Base-by-base conservation (phyloP, 1,140 invertebrate species). In the Drosophila busckii region DNA sequence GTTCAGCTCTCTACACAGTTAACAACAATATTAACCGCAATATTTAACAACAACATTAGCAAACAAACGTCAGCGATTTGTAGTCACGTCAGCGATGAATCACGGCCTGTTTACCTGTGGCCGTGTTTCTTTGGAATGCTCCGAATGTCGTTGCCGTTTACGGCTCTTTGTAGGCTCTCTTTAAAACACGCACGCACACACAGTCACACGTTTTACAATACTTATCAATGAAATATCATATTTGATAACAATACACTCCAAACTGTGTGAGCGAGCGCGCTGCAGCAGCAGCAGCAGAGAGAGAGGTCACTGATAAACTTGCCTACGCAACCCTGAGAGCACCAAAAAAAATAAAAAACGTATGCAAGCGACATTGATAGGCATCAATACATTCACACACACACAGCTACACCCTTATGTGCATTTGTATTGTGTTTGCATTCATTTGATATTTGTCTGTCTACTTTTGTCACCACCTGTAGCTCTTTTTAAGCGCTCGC, bases 401-500 rank as follows among this genome's bases (percentile, higher is more conserved):
- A 59, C 28, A 26, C 28, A 16, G 20, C 23, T 35, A 44, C 12
- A 32, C 20, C 48, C 26, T 12, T 19, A 25, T 12, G 23, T 25
- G 4, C n/a, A 55, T 38, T 4, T 6, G 8, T 42, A 25, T 64
- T 22, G 28, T 37, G 38, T 37, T 70, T 44, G 26, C 29, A 68
- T 64, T 78, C 19, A 29, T 45, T 61, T 13, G 26, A 16, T 34
- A 38, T 44, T 17, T 32, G 28, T n/a, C 9, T 54, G 48, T 17
- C n/a, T n/a, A n/a, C n/a, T n/a, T 49, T 50, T 67, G 58, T 80
- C 73, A 71, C 54, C 61, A 64, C 49, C 71, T 78, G 73, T 78
- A 26, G 75, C 34, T 9, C 28, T 9, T 23, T 13, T 3, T 15
- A 12, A 26, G 75, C 34, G 8, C 28, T 9, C 28, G 10, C 4